Evolutionary conservation across 2,888 invertebrate genomes (phyloP), one percentile per base, ranked within the genome.

Genomic region (Andrena chrysosceles): DNA sequence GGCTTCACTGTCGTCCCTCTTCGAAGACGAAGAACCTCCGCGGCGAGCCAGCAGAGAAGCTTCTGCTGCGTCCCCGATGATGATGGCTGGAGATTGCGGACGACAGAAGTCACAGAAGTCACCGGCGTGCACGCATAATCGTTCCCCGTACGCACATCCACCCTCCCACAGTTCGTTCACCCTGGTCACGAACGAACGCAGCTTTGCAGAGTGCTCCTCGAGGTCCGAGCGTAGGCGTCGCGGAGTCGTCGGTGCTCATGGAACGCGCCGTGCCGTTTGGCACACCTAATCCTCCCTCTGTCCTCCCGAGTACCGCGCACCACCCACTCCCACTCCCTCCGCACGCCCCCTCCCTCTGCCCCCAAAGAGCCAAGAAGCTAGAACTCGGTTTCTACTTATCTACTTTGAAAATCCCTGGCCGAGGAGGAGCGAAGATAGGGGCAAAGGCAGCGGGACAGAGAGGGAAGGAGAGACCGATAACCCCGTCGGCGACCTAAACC

Each of bases 321-420:
- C 64, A 42, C 54, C 52, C 66, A 56, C 69, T 33, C 60, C 10
- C 56, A 6, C 6, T 3, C n/a, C 13, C 23, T 63, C 49, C 7
- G 48, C 6, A 62, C 26, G 8, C 66, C 23, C n/a, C 60, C 48
- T 29, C 60, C 31, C 42, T 2, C 23, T 31, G 42, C 33, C 31
- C 26, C 0, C 52, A 23, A n/a, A 29, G 16, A 16, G 26, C 13
- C 68, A 62, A 78, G 62, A 73, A 77, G 78, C 70, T 70, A 73
- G 78, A 73, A 75, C 69, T 64, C 67, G 77, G 81, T 67, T 78
- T 79, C 85, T 81, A 84, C 77, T 89, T 92, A 93, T 93, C 93
- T 91, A 87, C 88, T 89, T 88, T 91, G 92, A 93, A 93, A 93
- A 93, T 93, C 92, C 93, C 91, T 93, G 90, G 87, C 42, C 67